A percentile compares a stretch with the other conserved stretches of the same genome.
Conservation (phyloP, 2,888 invertebrate species). For the Parnassius apollo region DNA sequence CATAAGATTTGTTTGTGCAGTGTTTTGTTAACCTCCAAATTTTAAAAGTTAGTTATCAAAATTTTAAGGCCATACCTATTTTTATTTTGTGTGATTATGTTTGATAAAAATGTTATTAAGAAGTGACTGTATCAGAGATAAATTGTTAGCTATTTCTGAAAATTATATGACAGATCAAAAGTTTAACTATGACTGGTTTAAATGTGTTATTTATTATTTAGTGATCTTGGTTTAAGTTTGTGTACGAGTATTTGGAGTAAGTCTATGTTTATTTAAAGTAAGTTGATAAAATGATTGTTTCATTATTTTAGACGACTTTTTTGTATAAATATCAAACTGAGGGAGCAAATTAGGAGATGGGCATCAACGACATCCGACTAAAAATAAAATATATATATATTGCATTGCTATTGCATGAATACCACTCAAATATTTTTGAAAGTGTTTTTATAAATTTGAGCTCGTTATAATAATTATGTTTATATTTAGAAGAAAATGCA, state of each 20-base stretch:
- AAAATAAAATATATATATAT: no score
- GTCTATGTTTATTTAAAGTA: constrained; percentile 29
- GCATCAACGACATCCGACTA: no score
- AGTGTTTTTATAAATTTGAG: no score
- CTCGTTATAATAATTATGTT: no score
- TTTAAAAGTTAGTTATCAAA: constrained; percentile 66
- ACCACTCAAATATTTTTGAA: no score
- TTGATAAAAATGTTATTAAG: constrained; percentile 42
- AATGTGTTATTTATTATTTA: constrained; percentile 79
- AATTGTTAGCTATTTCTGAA: constrained; percentile 35
- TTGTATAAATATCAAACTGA: no score
- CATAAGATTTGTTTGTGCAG: constrained; percentile 81
- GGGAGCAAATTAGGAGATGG: no score
- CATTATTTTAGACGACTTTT: constrained; percentile 4
- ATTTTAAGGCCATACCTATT: constrained; percentile 49
- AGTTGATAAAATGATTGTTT: constrained; percentile 7
- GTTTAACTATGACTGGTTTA: constrained; percentile 62
- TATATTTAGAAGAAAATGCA: no score
- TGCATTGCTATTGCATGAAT: no score
- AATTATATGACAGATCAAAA: constrained; percentile 33
- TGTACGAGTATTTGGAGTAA: constrained; percentile 25
- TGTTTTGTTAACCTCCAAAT: constrained; percentile 80
- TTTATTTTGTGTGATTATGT: constrained; percentile 53
- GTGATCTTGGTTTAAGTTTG: constrained; percentile 33
- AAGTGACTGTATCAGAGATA: constrained; percentile 35